Evolutionary conservation across 1,140 invertebrate genomes (phyloP), one percentile per base, ranked within the genome.

Genomic region (Mesaphorura yosii): DNA sequence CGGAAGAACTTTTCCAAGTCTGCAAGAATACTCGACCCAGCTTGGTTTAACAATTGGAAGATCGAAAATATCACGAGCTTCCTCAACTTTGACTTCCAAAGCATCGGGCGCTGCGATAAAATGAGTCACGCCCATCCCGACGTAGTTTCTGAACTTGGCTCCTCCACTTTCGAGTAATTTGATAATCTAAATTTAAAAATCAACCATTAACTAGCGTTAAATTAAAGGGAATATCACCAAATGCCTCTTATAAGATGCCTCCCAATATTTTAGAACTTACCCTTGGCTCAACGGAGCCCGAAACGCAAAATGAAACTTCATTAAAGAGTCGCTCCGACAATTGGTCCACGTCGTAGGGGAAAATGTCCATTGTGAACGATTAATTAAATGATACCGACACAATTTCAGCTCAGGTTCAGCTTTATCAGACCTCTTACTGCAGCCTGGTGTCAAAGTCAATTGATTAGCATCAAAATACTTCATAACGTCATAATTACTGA

Each of bases 21-120:
- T 76, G 12, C 74, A 72, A 48, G 84, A 88, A 52, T 82, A 75
- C 22, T 79, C 64, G 52, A 93, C 81, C 89, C 88, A 94, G 62
- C 81, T 78, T 66, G 84, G 80, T 37, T 79, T 82, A 37, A 91
- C 83, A 20, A 59, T 50, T 48, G 88, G 86, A 40, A 90, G 81
- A 67, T 93, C 88, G 73, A 90, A 93, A 1, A 94, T 72, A 65
- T 94, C 88, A 68, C 82, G 83, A 10, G 88, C 88, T 70, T 87
- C 87, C 52, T 76, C 78, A 44, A 89, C 75, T 69, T 85, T 84
- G 66, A 77, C 81, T 67, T 88, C 83, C 58, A 79, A 75, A 42
- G 82, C 78, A 71, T 86, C 80, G 58, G 77, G 75, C 34, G 88
- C 88, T 62, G 83, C 83, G 66, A 93, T 86, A 60, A 88, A 74